Conservation (phyloP, 2,888 invertebrate species). For the Choreutis nemorana region DNA sequence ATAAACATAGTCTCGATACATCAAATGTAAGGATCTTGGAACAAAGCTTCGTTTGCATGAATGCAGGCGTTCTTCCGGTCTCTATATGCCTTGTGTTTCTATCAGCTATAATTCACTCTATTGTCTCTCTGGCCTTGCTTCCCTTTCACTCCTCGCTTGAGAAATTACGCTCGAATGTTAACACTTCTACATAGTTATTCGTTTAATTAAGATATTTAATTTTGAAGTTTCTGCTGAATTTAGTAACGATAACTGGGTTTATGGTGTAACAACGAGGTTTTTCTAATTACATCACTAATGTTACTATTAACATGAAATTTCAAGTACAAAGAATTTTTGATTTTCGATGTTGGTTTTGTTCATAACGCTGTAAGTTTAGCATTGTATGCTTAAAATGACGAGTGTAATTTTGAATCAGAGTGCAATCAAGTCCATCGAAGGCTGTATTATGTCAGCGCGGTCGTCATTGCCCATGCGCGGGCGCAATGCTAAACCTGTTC, state of each 20-base stretch:
- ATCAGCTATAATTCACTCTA: conserved; percentile 32
- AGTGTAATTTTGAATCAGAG: too few species aligned
- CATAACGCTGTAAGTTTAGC: conserved; percentile 1
- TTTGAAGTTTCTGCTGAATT: too few species aligned
- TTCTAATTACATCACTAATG: too few species aligned
- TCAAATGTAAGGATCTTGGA: conserved; percentile 32
- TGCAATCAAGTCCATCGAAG: conserved; percentile 14
- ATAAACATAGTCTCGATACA: too few species aligned
- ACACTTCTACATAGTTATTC: conserved; percentile 12
- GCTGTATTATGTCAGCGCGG: conserved; percentile 28
- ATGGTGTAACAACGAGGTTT: too few species aligned
- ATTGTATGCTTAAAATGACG: conserved; percentile 2
- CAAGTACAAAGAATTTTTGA: too few species aligned
- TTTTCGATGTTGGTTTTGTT: too few species aligned
- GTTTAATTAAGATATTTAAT: too few species aligned
- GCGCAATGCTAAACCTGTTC: conserved; percentile 21
- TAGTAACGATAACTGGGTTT: too few species aligned
- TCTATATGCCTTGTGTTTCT: conserved; percentile 19
- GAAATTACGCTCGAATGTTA: conserved; percentile 37
- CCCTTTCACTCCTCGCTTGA: conserved; percentile 50
- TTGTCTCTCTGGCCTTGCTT: conserved; percentile 40
- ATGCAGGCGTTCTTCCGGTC: conserved; percentile 43
- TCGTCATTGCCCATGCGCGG: conserved; percentile 25
- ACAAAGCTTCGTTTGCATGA: conserved; percentile 45
- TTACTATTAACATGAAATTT: too few species aligned